phyloP scores from a whole-genome alignment of 2,888 invertebrate species.

The Ennomos quercinarius region DNA sequence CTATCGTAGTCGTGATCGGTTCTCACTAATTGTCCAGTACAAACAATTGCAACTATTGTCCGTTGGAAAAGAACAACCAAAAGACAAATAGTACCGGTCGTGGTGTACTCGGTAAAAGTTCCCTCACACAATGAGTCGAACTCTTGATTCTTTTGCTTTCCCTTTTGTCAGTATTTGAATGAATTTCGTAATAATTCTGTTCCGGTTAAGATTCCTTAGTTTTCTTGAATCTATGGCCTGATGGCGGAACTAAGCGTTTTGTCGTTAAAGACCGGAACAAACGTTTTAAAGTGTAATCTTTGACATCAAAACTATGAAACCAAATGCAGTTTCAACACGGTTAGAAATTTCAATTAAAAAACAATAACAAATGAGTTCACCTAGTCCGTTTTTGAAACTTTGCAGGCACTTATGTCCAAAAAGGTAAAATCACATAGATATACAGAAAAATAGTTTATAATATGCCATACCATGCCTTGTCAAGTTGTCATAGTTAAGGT shows the following conservation, averaged over 20 bases:
- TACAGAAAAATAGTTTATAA: too few relatives aligned
- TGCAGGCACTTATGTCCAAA: too few relatives aligned
- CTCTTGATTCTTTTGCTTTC: constrained; percentile 71
- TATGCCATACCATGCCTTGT: too few relatives aligned
- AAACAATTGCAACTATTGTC: constrained; percentile 74
- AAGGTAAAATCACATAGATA: too few relatives aligned
- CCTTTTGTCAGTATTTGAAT: constrained; percentile 64
- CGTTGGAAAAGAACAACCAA: constrained; percentile 56
- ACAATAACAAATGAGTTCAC: too few relatives aligned
- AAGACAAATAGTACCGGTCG: constrained; percentile 65
- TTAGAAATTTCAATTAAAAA: too few relatives aligned
- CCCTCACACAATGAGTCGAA: constrained; percentile 66
- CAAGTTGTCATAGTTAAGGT: too few relatives aligned
- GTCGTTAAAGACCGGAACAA: constrained; percentile 25
- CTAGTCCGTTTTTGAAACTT: not conserved
- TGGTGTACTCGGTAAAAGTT: constrained; percentile 68
- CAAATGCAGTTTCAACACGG: too few relatives aligned
- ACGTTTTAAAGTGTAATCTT: not conserved
- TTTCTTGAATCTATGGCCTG: constrained; percentile 29
- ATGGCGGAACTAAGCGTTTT: constrained; percentile 29
- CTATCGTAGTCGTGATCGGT: constrained; percentile 51
- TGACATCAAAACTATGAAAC: too few relatives aligned
- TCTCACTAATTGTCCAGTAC: constrained; percentile 62
- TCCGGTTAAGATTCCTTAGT: constrained; percentile 50
- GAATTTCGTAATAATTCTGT: constrained; percentile 55